Conservation (phyloP, 2,113 vertebrate genomes). For the Neolamprologus variostigma region DNA sequence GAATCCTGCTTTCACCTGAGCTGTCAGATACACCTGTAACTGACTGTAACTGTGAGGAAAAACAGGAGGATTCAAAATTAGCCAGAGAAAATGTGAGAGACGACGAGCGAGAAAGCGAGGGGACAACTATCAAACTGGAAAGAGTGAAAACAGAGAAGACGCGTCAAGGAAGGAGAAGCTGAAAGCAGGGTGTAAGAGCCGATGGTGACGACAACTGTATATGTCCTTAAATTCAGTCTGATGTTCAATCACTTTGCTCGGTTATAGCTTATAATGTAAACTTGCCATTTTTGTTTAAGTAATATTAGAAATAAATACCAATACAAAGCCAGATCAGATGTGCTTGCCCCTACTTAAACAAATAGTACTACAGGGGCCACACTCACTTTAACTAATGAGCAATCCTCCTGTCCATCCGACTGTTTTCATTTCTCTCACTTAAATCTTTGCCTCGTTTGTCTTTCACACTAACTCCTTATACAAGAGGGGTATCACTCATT, state of each 20-base stretch:
- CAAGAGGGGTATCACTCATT: neutral
- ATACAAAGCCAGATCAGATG: neutral
- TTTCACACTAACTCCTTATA: neutral
- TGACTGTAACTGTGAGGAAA: neutral
- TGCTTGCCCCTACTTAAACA: neutral
- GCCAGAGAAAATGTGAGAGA: neutral
- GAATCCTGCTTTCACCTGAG: neutral
- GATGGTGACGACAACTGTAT: fast-evolving
- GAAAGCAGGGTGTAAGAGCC: neutral
- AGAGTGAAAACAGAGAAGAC: neutral
- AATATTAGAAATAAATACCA: neutral
- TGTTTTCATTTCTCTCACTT: neutral
- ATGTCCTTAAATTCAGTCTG: neutral
- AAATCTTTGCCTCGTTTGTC: neutral
- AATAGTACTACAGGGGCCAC: neutral
- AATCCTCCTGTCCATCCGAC: neutral
- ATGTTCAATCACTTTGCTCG: neutral
- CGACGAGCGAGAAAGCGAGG: neutral
- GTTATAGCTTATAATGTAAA: neutral
- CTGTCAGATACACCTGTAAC: neutral
- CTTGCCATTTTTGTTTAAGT: neutral
- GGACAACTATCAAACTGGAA: neutral
- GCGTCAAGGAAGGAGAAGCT: neutral
- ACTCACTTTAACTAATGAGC: neutral
- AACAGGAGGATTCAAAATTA: neutral